A percentile compares a stretch with the other conserved stretches of the same genome.
These are phyloP conservation scores for Tryphoninae sp. DNA, from an alignment of 2,888 invertebrate species.

Conservation along the genomic window DNA sequence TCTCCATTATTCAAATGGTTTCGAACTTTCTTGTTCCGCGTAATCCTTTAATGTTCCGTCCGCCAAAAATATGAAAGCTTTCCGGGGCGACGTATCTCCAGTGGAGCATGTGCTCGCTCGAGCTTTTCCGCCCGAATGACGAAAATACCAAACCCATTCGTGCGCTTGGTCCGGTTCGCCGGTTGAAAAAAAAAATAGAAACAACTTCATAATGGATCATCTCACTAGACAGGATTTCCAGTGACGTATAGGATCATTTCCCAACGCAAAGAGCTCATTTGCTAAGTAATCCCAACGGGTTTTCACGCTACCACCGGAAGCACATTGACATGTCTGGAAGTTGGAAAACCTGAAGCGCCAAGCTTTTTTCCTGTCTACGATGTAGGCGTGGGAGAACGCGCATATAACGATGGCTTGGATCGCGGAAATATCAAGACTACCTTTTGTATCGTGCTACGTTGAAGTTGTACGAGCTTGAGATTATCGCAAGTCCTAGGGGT, in stretches of 20 bases:
- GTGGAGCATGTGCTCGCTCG: neutral
- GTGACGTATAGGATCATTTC: conserved; percentile 32
- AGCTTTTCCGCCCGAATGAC: conserved; percentile 3
- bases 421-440: conserved; percentile 1
- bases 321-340: conserved; percentile 21
- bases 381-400: conserved; percentile 7
- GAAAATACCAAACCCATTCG: conserved; percentile 21
- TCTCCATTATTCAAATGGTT: neutral
- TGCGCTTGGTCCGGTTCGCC: conserved; percentile 1
- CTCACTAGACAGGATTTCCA: neutral
- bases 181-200: conserved; percentile 9
- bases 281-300: conserved; percentile 50
- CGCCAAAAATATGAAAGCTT: neutral
- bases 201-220: neutral
- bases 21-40: neutral
- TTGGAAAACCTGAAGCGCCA: neutral
- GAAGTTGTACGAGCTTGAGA: too few species aligned
- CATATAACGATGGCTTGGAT: conserved; percentile 15
- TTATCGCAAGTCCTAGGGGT: too few species aligned
- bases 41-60: neutral
- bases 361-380: conserved; percentile 22
- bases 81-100: neutral
- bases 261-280: conserved; percentile 47
- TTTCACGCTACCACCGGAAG: conserved; percentile 9
- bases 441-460: neutral